Conservation (phyloP, 2,888 invertebrate genomes). For the Noctuana brunneofusca region DNA sequence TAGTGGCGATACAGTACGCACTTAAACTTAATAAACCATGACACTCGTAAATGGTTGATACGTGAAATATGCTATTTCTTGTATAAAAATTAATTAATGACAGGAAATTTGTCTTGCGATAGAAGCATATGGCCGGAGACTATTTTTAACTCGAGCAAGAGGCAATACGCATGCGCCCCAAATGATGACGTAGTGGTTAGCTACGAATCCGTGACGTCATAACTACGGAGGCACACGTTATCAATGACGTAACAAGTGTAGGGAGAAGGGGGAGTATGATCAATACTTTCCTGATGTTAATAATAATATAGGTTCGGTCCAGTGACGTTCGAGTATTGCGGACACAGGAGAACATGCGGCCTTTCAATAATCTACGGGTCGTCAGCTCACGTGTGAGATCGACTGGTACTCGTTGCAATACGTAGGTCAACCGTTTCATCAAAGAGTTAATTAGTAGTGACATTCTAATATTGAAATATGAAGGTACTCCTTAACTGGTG, state of each 20-base stretch:
- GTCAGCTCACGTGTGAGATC: slow-evolving; percentile 62
- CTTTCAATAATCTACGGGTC: slow-evolving; percentile 68
- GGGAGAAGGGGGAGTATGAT: slow-evolving; percentile 52
- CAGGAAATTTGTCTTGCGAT: slow-evolving; percentile 39
- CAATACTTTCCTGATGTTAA: slow-evolving; percentile 55
- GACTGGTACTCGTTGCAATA: slow-evolving; percentile 45
- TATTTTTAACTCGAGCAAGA: slow-evolving; percentile 51
- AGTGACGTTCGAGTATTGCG: slow-evolving; percentile 66
- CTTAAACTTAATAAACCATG: not conserved
- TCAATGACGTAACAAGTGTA: slow-evolving; percentile 63
- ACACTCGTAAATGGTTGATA: not conserved
- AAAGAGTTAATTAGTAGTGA: slow-evolving; percentile 57
- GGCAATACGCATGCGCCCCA: slow-evolving; percentile 59
- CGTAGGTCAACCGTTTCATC: slow-evolving; percentile 62
- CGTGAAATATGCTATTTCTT: not conserved
- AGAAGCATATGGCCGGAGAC: slow-evolving; percentile 39
- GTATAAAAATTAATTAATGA: slow-evolving; percentile 28
- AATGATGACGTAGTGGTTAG: slow-evolving; percentile 59
- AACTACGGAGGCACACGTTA: slow-evolving; percentile 48
- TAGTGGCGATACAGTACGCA: not conserved
- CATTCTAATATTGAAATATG: slow-evolving; percentile 49
- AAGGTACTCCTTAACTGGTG: slow-evolving; percentile 37
- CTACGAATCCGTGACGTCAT: slow-evolving; percentile 64
- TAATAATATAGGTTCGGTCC: slow-evolving; percentile 60
- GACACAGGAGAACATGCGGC: slow-evolving; percentile 56